Evolutionary conservation across 1,140 invertebrate genomes (phyloP), one percentile per base, ranked within the genome.

Genomic region (Bombus superbus): DNA sequence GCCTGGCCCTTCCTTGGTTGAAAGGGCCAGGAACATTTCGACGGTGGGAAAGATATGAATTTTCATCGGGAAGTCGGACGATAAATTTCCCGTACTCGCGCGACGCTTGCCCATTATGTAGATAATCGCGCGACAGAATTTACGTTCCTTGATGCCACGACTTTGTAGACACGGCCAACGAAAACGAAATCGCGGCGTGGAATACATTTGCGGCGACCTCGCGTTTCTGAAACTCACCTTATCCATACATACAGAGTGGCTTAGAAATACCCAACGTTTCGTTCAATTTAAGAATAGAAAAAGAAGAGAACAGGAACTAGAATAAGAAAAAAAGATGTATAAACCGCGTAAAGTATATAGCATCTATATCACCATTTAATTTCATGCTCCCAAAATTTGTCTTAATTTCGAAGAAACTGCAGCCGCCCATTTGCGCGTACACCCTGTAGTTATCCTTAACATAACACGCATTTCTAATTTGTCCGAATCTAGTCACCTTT

Each of bases 51-150:
- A 62, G 82, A 47, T 79, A 84, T 84, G 82, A 84, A 84, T 84
- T 84, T 84, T 84, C 82, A 84, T 84, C 66, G 82, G 75, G 66
- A 84, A 71, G 82, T 84, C 75, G 66, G 75, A 79, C 82, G 82
- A 79, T 84, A 84, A 84, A 84, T 84, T 79, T 59, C 42, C 75
- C 25, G 42, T 68, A 47, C 59, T n/a, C 79, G 9, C 53, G 59
- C 40, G 42, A 53, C 72, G 82, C 74, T 78, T 76, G 73, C 47
- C 82, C 66, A 84, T 84, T 84, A 84, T 84, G 75, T 79, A 84
- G 82, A 84, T 84, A 84, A 84, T 84, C 82, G 76, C n/a, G 53
- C 82, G 76, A 72, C 66, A 28, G 66, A 84, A 84, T 84, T 84
- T 84, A 84, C 82, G 82, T 79, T 35, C 66, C 82, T 53, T 38